Percentiles rank a stretch among this genome's conserved stretches.
Conservation (phyloP, 2,113 vertebrate genomes). For the Damaliscus lunatus region DNA sequence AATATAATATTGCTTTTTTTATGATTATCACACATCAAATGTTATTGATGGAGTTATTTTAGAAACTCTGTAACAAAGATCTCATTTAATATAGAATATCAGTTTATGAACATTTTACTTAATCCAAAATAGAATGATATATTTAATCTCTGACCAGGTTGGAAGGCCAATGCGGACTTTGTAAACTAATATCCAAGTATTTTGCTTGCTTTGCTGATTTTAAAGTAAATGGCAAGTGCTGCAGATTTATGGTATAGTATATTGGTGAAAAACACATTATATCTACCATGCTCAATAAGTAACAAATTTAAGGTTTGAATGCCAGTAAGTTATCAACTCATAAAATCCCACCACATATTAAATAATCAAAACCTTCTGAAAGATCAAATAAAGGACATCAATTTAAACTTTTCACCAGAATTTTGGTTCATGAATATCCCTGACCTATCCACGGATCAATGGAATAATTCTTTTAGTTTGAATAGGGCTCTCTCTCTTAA, state of each 20-base stretch:
- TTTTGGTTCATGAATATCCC: slow-evolving; percentile 41
- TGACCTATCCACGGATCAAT: slow-evolving; percentile 48
- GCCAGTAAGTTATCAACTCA: slow-evolving; percentile 26
- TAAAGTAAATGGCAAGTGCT: slow-evolving; percentile 57
- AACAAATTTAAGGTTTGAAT: slow-evolving; percentile 63
- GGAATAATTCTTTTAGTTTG: slow-evolving; percentile 57
- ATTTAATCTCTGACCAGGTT: slow-evolving; percentile 55
- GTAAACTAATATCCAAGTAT: slow-evolving; percentile 23
- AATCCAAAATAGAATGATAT: slow-evolving; percentile 35
- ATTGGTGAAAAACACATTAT: slow-evolving; percentile 49
- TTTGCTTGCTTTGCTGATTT: slow-evolving; percentile 57
- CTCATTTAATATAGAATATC: slow-evolving; percentile 12
- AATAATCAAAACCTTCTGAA: slow-evolving; percentile 39
- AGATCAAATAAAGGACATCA: slow-evolving; percentile 52
- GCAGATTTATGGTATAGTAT: slow-evolving; percentile 7
- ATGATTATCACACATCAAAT: slow-evolving; percentile 20
- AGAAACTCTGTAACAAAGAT: slow-evolving; percentile 35
- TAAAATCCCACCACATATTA: slow-evolving; percentile 47
- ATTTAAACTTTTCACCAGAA: slow-evolving; percentile 55
- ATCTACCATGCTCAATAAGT: slow-evolving; percentile 50
- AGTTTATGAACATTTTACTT: slow-evolving; percentile 16
- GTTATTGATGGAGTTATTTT: neutral
- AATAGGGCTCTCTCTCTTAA: slow-evolving; percentile 31
- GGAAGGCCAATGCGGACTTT: neutral
- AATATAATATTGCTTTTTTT: slow-evolving; percentile 3